These are phyloP conservation scores for Neomorphus geoffroyi DNA, from an alignment of 2,797 vertebrate genomes.

Conservation along the genomic window DNA sequence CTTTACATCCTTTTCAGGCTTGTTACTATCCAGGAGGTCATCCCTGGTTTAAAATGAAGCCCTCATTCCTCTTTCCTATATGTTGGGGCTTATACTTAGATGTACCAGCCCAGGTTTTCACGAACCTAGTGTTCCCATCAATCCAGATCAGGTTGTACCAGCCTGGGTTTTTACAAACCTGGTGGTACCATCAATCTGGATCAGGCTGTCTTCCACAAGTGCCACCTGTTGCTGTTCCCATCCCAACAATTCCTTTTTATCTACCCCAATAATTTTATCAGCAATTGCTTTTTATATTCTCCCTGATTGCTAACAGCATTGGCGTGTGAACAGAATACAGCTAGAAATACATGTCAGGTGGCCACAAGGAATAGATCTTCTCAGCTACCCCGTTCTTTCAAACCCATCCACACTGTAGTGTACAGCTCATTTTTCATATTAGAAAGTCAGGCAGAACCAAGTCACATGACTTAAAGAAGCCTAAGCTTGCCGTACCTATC, in stretches of 20 bases:
- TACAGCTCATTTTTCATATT: neutral
- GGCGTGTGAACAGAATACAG: neutral
- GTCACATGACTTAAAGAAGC: neutral
- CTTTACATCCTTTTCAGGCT: neutral
- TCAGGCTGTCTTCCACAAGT: neutral
- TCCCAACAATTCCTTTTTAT: neutral
- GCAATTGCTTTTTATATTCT: neutral
- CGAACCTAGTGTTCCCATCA: neutral
- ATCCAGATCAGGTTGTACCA: neutral
- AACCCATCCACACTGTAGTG: neutral
- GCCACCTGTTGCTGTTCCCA: neutral
- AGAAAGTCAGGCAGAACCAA: neutral
- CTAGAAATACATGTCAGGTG: neutral
- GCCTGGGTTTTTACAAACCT: neutral
- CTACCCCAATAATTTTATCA: neutral
- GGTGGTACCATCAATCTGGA: neutral
- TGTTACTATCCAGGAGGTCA: fast-evolving
- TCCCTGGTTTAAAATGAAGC: neutral
- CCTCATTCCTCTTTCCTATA: neutral
- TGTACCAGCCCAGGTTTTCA: neutral
- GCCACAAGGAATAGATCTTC: neutral
- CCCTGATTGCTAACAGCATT: neutral
- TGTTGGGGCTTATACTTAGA: neutral
- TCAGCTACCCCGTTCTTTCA: neutral
- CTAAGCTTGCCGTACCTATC: neutral